phyloP scores from a whole-genome alignment of 1,140 invertebrate species.

The Lepidurus couesii region DNA sequence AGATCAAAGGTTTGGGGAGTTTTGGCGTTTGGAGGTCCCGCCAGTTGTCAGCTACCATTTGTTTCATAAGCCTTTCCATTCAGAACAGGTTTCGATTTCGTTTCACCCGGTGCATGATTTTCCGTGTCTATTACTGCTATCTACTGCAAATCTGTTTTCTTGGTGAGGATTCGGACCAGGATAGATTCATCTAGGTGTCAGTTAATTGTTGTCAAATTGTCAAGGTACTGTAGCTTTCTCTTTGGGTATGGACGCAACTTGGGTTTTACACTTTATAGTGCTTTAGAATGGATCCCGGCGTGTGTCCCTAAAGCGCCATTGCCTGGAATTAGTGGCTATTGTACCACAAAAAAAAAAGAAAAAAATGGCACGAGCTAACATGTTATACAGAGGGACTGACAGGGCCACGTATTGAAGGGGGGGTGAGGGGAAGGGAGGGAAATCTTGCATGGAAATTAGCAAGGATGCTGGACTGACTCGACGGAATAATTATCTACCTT shows the following conservation, averaged over 20 bases:
- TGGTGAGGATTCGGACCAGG: no score
- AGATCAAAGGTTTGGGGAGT: background rate
- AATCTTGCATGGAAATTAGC: slow-evolving; percentile 18
- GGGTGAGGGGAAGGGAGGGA: background rate
- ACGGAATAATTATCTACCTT: background rate
- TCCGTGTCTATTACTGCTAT: no score
- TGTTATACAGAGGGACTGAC: background rate
- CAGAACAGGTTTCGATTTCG: background rate
- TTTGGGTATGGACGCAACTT: no score
- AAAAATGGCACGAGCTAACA: background rate
- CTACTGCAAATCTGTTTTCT: no score
- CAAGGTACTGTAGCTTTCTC: no score
- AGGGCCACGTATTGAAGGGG: background rate
- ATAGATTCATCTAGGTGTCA: no score
- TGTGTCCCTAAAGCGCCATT: no score
- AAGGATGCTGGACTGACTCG: slow-evolving; percentile 13
- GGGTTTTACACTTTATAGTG: no score
- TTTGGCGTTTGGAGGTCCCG: background rate
- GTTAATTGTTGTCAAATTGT: no score
- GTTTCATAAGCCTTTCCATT: background rate
- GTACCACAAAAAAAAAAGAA: background rate
- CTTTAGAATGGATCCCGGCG: no score
- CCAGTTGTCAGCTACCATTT: background rate
- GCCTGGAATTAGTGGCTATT: background rate
- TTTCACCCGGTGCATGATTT: no score